Conservation (phyloP, 2,113 vertebrate genomes). For the Hypocryptadius cinnamomeus region DNA sequence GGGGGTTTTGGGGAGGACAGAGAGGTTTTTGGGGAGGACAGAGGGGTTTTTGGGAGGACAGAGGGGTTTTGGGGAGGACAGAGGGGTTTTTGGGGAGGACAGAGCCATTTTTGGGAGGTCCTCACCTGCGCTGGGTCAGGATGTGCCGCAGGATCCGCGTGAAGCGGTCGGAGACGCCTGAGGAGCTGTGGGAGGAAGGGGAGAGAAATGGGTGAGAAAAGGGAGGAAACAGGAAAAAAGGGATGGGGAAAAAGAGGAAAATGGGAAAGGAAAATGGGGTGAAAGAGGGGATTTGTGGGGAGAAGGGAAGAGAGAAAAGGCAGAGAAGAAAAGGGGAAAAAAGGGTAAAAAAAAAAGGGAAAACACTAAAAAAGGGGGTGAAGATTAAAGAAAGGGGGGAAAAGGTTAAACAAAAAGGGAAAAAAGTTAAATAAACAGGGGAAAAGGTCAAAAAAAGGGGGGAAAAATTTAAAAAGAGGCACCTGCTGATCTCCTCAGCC, state of each 20-base stretch:
- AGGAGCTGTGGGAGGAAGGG: conserved; percentile 33
- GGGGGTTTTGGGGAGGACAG: not conserved
- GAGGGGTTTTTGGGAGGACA: not conserved
- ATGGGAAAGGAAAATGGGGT: no score
- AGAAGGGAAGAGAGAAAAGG: fast-evolving
- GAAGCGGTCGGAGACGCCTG: conserved; percentile 78
- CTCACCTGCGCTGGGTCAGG: conserved; percentile 87
- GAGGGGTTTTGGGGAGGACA: not conserved
- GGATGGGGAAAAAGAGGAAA: not conserved
- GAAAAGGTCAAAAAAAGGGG: not conserved
- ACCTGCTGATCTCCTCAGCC: conserved; percentile 91
- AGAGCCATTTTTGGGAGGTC: no score
- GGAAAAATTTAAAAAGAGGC: not conserved
- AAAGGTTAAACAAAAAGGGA: not conserved
- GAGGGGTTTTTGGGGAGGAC: not conserved
- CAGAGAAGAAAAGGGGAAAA: not conserved
- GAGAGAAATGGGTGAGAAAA: not conserved
- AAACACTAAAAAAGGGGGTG: no score
- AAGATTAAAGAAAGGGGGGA: not conserved
- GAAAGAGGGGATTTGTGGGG: not conserved
- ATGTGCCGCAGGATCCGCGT: conserved; percentile 87
- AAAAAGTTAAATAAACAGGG: fast-evolving
- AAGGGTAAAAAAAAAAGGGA: no score
- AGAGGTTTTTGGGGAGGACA: no score
- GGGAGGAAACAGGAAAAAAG: not conserved